Base-by-base conservation (phyloP, 2,797 vertebrate species). In the Sebastolobus altivelis region DNA sequence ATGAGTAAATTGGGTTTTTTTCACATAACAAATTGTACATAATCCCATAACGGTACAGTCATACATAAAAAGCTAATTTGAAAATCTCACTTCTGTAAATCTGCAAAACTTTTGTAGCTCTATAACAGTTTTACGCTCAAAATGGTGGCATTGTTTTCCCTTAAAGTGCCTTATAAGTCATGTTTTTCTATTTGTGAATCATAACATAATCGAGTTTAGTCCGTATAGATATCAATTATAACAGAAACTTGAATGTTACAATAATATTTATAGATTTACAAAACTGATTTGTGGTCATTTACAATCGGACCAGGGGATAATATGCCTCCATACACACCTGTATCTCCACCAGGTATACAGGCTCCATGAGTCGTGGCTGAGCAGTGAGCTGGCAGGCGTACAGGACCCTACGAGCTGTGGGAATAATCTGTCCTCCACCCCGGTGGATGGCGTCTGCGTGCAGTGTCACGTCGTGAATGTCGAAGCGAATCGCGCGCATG, bases 311-410 rank as follows among this genome's bases (percentile, higher is more conserved):
- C 8, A 38, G 2, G 12, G 16, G 1, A 4, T 4, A 11, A 40
- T 20, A 10, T 0, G 7, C 25, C 46, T 74, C 18, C 25, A 22
- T 1, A 29, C 6, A 20, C 80, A 98, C 98, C 97, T 99, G 97
- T 73, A 99, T 99, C 93, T 99, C 98, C 86, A 99, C 98, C 69
- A 99, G 94, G 87, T 99, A 99, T 65, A 99, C 95, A 0, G 98
- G 98, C 88, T 99, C 98, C 96, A 99, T 97, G 74, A 99, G 95
- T 61, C 97, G 93, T 0, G 98, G 97, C 91, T 97, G 94, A 10
- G 97, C 98, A 0, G 98, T 99, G 60, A 99, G 95, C 94, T 99
- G 96, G 0, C 96, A 97, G 81, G 98, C 97, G 0, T 99, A 98
- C 25, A 99, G 95, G 77, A 97, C 98, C 71, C 97, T 95, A 55